A percentile compares a stretch with the other conserved stretches of the same genome.
Evolutionary conservation across 2,113 vertebrate genomes (phyloP).

Genomic region (Plectropomus leopardus): DNA sequence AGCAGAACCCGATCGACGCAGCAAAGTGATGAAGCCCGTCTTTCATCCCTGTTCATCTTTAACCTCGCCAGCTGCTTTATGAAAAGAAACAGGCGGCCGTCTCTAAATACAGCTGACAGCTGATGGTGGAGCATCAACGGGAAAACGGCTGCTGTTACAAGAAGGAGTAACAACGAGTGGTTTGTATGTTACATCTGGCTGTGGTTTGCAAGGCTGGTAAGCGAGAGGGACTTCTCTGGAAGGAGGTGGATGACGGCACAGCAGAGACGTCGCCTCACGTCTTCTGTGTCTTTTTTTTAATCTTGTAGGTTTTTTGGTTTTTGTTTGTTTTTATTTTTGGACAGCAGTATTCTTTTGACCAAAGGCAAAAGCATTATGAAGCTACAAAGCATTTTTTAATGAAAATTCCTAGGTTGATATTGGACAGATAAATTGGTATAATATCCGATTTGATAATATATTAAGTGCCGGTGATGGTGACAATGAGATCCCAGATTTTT

Average conservation of each 20-base stretch:
- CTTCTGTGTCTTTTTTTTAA: conserved; percentile 17
- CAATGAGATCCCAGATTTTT: background rate
- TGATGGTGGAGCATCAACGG: conserved; percentile 1
- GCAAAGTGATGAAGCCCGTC: background rate
- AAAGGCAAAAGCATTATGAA: conserved; percentile 12
- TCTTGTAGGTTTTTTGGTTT: too few species aligned
- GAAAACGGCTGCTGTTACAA: background rate
- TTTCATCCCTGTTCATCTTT: background rate
- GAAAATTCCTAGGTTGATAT: conserved; percentile 1
- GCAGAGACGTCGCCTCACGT: conserved; percentile 42
- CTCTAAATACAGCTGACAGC: conserved; percentile 8
- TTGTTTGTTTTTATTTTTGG: too few species aligned
- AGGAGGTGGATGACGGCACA: conserved; percentile 58
- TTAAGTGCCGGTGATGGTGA: background rate
- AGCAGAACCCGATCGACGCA: background rate
- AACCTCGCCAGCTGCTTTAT: conserved; percentile 12
- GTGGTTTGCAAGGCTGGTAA: conserved; percentile 79
- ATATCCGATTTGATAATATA: conserved; percentile 6
- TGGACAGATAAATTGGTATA: conserved; percentile 9
- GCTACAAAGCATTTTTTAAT: conserved; percentile 6
- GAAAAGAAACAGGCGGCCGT: conserved; percentile 10
- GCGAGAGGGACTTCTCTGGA: conserved; percentile 71
- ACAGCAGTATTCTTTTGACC: conserved; percentile 35
- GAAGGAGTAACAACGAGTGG: conserved; percentile 65
- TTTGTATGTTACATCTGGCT: conserved; percentile 80